phyloP scores from a whole-genome alignment of 1,140 invertebrate species.

The Hirudo medicinalis region DNA sequence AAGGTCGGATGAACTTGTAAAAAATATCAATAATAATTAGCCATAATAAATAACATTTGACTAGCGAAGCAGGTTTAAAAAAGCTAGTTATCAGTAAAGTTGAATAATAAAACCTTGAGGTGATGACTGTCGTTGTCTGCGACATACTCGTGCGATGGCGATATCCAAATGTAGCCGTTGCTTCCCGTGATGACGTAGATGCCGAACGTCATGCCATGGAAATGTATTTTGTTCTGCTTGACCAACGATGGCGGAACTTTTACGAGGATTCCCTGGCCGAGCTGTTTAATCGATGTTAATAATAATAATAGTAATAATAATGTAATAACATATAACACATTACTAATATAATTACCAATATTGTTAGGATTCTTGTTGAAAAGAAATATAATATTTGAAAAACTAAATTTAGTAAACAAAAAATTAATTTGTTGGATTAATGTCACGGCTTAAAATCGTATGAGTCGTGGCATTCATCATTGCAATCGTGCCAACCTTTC shows the following conservation, averaged over 20 bases:
- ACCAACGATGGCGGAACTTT: conserved; percentile 85
- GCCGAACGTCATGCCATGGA: conserved; percentile 80
- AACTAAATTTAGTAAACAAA: too few species aligned
- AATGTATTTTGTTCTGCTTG: conserved; percentile 85
- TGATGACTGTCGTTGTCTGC: conserved; percentile 61
- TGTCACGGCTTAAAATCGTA: too few species aligned
- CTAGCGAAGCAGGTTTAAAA: too few species aligned
- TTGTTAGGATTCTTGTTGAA: conserved; percentile 42
- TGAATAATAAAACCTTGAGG: conserved; percentile 44
- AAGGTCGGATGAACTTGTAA: too few species aligned
- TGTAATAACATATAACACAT: not conserved
- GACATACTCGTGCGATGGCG: conserved; percentile 53
- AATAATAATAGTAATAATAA: not conserved
- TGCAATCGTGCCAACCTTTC: conserved; percentile 50
- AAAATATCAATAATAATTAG: not conserved
- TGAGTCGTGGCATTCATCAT: too few species aligned
- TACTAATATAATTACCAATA: not conserved
- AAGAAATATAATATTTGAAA: too few species aligned
- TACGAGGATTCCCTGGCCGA: conserved; percentile 70
- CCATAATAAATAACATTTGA: not conserved
- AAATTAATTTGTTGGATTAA: too few species aligned
- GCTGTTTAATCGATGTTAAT: conserved; percentile 40
- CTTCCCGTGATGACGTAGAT: conserved; percentile 83
- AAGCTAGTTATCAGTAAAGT: too few species aligned
- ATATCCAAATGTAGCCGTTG: conserved; percentile 93